Percentiles rank a stretch among this genome's conserved stretches.
phyloP scores from a whole-genome alignment of 2,113 vertebrate genomes.

The Columba janthina region DNA sequence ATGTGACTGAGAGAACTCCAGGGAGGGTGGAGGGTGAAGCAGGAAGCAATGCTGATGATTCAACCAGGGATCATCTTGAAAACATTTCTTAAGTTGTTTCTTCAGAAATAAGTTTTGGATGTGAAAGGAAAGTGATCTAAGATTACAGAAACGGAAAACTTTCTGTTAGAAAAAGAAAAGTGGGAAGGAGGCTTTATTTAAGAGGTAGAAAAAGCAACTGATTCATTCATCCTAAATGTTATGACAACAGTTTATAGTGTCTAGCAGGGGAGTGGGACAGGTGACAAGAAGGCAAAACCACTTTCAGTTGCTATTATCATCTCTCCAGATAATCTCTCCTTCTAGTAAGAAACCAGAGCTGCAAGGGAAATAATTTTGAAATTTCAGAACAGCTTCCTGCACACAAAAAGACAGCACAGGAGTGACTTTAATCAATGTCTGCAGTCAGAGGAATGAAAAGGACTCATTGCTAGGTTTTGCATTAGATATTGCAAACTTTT shows the following conservation, averaged over 20 bases:
- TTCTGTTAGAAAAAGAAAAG: not conserved
- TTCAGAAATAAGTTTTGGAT: not conserved
- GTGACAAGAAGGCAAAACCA: not conserved
- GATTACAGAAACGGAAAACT: not conserved
- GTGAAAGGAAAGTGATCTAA: not conserved
- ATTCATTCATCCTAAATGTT: not conserved
- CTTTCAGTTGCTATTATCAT: not conserved
- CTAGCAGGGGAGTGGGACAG: not conserved
- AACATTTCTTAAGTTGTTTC: not conserved
- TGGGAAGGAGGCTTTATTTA: not conserved
- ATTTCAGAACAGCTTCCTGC: not conserved
- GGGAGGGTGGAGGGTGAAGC: slow-evolving; percentile 4
- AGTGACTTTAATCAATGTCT: not conserved
- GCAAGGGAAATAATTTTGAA: not conserved
- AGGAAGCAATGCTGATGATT: slow-evolving; percentile 19
- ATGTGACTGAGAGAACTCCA: slow-evolving; percentile 22
- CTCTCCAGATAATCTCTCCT: not conserved
- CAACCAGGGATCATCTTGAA: slow-evolving; percentile 17
- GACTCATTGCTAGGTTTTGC: not conserved
- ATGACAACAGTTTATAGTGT: not conserved
- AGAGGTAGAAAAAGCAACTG: not conserved
- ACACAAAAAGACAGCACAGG: not conserved
- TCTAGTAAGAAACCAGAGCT: not conserved
- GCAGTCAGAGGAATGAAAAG: not conserved
- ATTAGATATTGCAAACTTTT: not conserved